Base-by-base conservation (phyloP, 2,113 vertebrate genomes). In the Ochotona princeps region DNA sequence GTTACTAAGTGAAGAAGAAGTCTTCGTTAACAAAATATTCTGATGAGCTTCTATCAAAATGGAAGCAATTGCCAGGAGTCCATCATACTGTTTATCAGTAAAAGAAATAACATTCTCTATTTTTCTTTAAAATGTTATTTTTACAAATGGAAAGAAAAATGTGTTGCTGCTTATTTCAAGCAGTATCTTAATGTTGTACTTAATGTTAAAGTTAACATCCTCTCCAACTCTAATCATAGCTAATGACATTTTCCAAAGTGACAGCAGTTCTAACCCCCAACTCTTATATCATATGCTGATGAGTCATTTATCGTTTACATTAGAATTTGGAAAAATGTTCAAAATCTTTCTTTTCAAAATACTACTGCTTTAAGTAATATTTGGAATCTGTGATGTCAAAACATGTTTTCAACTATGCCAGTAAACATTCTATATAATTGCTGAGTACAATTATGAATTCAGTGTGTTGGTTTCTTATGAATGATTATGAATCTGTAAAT, bases 1-100 rank as follows among this genome's bases (percentile, higher is more conserved):
- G 44, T 51, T 78, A 44, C 85, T 83, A 13, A 65, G 87, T 75
- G 54, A 83, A 81, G 49, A 15, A 57, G 49, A 93, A 65, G 11
- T 26, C 1, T 32, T 47, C 47, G 66, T 95, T 80, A 82, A 44
- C 0, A 44, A 83, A 28, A 28, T 67, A 14, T 35, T 94, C 92
- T 95, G 10, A 21, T 7, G 7, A 20, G 26, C 10, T 92, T 23
- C 20, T 70, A 63, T 83, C 61, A 82, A 87, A 94, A 95, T 57
- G 44, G 18, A 76, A 85, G 61, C 28, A 32, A 78, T 83, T 66
- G 65, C 81, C 80, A 87, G 17, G 14, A 81, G 9, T 47, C 30
- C 25, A 12, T 11, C 76, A 23, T 12, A 57, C 49, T 72, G 30
- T 54, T 25, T 83, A 21, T 32, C 20, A 70, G 32, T 72, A 83